Conservation (phyloP, 2,888 invertebrate genomes). For the Chymomyza amoena region DNA sequence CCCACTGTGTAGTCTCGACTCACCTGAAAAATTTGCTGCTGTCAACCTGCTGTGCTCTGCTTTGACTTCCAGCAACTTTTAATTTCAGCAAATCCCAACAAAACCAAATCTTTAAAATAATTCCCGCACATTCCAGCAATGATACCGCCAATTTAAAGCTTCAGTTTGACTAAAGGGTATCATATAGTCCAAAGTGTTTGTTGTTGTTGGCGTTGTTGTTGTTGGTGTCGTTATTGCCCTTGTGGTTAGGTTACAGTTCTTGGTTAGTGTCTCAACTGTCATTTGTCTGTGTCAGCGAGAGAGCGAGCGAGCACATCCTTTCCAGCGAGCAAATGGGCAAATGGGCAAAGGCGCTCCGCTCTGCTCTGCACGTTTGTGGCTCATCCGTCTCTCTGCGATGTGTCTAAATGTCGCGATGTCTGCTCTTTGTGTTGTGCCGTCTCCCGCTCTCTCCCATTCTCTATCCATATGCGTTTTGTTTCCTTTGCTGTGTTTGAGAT, state of each 20-base stretch:
- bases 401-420: slow-evolving; percentile 41
- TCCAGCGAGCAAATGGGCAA: slow-evolving; percentile 25
- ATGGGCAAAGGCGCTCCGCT: no score
- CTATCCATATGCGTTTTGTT: background rate
- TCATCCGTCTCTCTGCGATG: slow-evolving; percentile 36
- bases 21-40: background rate
- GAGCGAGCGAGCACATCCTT: slow-evolving; percentile 35
- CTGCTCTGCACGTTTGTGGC: slow-evolving; percentile 6
- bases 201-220: background rate
- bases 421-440: slow-evolving; percentile 12
- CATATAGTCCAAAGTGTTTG: background rate
- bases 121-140: background rate
- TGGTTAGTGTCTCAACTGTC: slow-evolving; percentile 48
- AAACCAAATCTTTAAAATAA: background rate
- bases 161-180: background rate
- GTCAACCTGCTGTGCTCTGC: background rate
- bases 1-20: background rate
- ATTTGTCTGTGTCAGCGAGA: slow-evolving; percentile 63
- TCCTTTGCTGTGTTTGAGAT: background rate
- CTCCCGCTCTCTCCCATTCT: background rate
- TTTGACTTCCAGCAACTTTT: background rate
- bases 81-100: background rate
- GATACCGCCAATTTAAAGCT: background rate
- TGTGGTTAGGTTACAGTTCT: slow-evolving; percentile 5
- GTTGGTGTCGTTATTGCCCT: slow-evolving; percentile 5